phyloP scores from a whole-genome alignment of 2,888 invertebrate genomes.

The Lapara coniferarum region DNA sequence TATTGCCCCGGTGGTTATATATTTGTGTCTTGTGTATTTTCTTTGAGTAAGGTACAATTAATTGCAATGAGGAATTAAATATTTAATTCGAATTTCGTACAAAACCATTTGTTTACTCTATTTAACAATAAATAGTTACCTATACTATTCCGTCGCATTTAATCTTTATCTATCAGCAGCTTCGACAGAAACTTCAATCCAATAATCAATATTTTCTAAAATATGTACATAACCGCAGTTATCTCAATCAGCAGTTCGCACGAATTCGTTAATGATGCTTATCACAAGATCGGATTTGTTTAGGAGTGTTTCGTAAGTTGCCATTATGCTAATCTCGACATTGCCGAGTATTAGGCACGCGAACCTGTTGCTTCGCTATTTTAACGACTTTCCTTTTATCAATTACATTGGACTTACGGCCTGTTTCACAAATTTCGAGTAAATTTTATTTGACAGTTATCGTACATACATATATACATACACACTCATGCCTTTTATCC shows the following conservation, averaged over 20 bases:
- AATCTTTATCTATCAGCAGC: too few species aligned
- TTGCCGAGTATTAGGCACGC: slow-evolving; percentile 56
- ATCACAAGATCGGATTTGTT: slow-evolving; percentile 47
- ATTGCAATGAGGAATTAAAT: too few species aligned
- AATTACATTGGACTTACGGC: not conserved
- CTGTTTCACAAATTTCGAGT: too few species aligned
- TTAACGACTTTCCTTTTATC: slow-evolving; percentile 38
- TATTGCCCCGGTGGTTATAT: not conserved
- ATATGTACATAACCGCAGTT: not conserved
- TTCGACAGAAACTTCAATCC: too few species aligned
- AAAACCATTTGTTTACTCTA: not conserved
- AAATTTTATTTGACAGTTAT: too few species aligned
- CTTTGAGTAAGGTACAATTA: too few species aligned
- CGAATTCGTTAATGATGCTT: slow-evolving; percentile 41
- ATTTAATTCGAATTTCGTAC: too few species aligned
- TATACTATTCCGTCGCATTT: too few species aligned
- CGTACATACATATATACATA: too few species aligned
- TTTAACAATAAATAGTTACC: not conserved
- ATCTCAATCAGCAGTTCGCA: slow-evolving; percentile 5
- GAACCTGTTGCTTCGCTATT: slow-evolving; percentile 72
- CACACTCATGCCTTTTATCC: too few species aligned
- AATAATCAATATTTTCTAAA: too few species aligned
- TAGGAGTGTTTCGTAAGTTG: slow-evolving; percentile 59
- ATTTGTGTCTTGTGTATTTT: too few species aligned
- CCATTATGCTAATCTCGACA: slow-evolving; percentile 66